These are phyloP conservation scores for Esox niger DNA, from an alignment of 2,113 vertebrate genomes.

Conservation along the genomic window DNA sequence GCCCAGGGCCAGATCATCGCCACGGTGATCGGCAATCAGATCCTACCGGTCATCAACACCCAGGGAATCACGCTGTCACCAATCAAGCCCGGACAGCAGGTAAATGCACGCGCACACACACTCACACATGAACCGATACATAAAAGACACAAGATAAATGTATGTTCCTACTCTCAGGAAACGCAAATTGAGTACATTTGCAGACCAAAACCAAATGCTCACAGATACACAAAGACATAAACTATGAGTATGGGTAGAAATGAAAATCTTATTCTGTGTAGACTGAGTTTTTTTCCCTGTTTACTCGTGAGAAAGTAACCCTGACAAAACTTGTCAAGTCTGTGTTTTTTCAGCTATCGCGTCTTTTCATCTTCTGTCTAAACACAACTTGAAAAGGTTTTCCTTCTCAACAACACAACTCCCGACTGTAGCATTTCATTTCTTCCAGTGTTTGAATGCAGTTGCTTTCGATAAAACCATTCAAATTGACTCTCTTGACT, in stretches of 20 bases:
- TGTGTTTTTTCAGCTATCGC: background rate
- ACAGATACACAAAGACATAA: background rate
- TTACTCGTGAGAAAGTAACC: background rate
- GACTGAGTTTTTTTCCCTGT: background rate
- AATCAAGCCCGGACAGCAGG: constrained; percentile 97
- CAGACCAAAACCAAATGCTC: background rate
- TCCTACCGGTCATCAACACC: constrained; percentile 98
- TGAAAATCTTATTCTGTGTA: background rate
- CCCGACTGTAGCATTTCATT: constrained; percentile 3
- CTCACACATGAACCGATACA: background rate
- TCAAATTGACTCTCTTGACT: constrained; percentile 26
- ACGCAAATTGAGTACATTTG: no score
- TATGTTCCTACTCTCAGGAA: background rate
- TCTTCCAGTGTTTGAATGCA: background rate
- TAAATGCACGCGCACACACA: constrained; percentile 57
- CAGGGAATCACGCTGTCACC: constrained; percentile 98
- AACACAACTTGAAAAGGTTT: constrained; percentile 9
- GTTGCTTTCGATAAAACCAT: constrained; percentile 19
- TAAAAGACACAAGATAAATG: constrained; percentile 4
- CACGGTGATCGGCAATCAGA: constrained; percentile 98
- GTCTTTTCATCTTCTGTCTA: background rate
- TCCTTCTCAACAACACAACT: constrained; percentile 10
- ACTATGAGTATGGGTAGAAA: background rate
- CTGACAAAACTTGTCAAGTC: background rate
- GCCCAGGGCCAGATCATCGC: constrained; percentile 99